These are phyloP conservation scores for Teinopalpus imperialis DNA, from an alignment of 2,888 invertebrate genomes.

Conservation along the genomic window DNA sequence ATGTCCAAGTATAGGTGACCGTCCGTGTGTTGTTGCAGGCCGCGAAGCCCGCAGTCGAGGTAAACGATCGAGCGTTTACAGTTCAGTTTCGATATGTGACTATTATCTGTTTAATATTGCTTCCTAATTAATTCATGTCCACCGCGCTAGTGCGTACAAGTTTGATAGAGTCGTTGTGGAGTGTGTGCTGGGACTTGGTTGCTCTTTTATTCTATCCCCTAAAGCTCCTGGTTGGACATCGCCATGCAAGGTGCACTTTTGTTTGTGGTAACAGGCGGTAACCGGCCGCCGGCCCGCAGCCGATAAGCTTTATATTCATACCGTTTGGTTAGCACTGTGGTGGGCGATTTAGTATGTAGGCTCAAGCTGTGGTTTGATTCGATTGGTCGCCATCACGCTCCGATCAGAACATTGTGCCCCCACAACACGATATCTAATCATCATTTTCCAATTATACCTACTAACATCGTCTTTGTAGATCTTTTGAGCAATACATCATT, in stretches of 20 bases:
- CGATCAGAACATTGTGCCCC: slow-evolving; percentile 78
- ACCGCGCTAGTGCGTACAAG: slow-evolving; percentile 65
- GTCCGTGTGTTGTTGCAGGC: slow-evolving; percentile 84
- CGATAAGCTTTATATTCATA: slow-evolving; percentile 63
- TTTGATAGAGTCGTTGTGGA: slow-evolving; percentile 62
- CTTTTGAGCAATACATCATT: slow-evolving; percentile 41
- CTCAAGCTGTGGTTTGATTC: slow-evolving; percentile 62
- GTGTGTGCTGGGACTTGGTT: slow-evolving; percentile 79
- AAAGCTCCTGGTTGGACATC: slow-evolving; percentile 65
- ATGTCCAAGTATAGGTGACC: slow-evolving; percentile 47
- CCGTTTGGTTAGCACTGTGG: slow-evolving; percentile 70
- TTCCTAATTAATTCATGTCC: slow-evolving; percentile 77
- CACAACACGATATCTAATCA: slow-evolving; percentile 50
- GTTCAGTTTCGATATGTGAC: slow-evolving; percentile 55
- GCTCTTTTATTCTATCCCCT: slow-evolving; percentile 67
- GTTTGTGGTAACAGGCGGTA: slow-evolving; percentile 68
- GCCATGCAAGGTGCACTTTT: slow-evolving; percentile 72
- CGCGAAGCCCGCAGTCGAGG: slow-evolving; percentile 87
- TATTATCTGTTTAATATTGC: slow-evolving; percentile 69
- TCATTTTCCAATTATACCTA: slow-evolving; percentile 56
- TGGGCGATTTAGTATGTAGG: slow-evolving; percentile 69
- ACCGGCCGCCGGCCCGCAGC: slow-evolving; percentile 48
- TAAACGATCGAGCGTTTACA: slow-evolving; percentile 70
- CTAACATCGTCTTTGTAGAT: slow-evolving; percentile 59
- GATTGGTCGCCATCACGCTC: slow-evolving; percentile 67